phyloP scores from a whole-genome alignment of 2,888 invertebrate genomes.

The Drosophila birchii region DNA sequence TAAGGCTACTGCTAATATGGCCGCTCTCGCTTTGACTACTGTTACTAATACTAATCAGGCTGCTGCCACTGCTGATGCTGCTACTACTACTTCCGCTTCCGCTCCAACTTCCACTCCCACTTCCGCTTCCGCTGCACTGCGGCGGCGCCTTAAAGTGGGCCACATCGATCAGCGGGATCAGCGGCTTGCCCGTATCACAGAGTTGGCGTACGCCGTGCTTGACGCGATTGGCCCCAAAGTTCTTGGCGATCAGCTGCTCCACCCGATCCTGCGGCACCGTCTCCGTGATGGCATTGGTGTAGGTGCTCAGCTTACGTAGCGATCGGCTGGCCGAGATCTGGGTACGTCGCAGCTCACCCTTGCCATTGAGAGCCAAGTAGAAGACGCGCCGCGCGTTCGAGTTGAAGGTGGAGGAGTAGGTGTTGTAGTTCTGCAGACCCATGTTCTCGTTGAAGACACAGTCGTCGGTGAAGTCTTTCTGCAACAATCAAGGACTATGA shows the following conservation, averaged over 20 bases:
- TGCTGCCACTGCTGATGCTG: constrained; percentile 68
- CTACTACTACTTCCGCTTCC: constrained; percentile 65
- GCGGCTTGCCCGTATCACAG: constrained; percentile 85
- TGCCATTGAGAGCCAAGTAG: constrained; percentile 91
- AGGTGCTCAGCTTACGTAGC: constrained; percentile 90
- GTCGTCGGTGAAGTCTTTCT: constrained; percentile 93
- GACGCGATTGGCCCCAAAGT: constrained; percentile 85
- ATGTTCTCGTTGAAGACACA: constrained; percentile 95
- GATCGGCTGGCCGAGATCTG: constrained; percentile 89
- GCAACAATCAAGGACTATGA: constrained; percentile 86
- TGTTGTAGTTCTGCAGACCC: constrained; percentile 93
- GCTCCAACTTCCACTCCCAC: constrained; percentile 57
- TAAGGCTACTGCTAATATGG: constrained; percentile 75
- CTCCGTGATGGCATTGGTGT: constrained; percentile 89
- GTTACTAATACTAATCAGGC: constrained; percentile 77
- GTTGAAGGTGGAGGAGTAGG: constrained; percentile 91
- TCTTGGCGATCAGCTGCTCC: constrained; percentile 86
- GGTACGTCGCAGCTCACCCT: constrained; percentile 90
- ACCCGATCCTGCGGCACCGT: constrained; percentile 86
- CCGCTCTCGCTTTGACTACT: constrained; percentile 75
- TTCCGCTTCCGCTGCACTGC: constrained; percentile 81
- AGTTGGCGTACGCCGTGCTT: constrained; percentile 85
- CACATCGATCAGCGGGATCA: constrained; percentile 83
- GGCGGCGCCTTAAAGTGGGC: constrained; percentile 85
- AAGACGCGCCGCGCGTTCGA: constrained; percentile 89